Evolutionary conservation across 2,113 vertebrate genomes (phyloP), one percentile per base, ranked within the genome.

Genomic region (Hucho hucho): DNA sequence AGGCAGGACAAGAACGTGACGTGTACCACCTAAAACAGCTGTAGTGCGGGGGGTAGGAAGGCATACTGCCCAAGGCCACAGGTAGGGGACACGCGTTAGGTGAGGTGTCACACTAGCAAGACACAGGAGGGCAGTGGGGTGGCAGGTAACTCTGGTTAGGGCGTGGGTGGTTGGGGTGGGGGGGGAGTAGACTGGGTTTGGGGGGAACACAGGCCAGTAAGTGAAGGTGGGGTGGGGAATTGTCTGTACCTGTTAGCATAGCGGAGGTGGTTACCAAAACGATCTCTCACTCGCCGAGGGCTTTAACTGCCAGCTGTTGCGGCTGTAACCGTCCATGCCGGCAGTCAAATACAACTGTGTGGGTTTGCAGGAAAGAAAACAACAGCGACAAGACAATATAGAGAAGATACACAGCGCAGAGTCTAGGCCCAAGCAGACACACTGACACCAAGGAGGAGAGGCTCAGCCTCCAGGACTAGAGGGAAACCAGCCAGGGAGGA

Each of bases 281-380:
- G 93, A 96, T 91, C 96, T 93, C 88, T 95, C 94, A 92, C 94
- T 96, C 94, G 95, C 95, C 94, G 93, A 94, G 92, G 96, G 96
- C 94, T 97, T 98, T 96, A 97, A 94, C 92, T 95, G 96, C 96
- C 97, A 97, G 93, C 94, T 95, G 87, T 93, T 90, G 91, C 94
- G 95, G 93, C 95, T 94, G 93, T 94, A 95, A 98, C 93, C 96
- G 93, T 97, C 96, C 92, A 92, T 90, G 89, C 16, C 49, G 49
- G 96, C 95, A 90, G 95, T 95, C 95, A 97, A 96, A 96, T 96
- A 98, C 92, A 96, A 94, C 97, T 97, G 94, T 89, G 93, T 93
- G 93, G 95, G 82, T 86, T 89, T 80, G 93, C 92, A 81, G 90
- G 92, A 91, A 94, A 75, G 75, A 78, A 85, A 90, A 94, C 37